phyloP scores from a whole-genome alignment of 2,888 invertebrate genomes.

The Agrochola litura region DNA sequence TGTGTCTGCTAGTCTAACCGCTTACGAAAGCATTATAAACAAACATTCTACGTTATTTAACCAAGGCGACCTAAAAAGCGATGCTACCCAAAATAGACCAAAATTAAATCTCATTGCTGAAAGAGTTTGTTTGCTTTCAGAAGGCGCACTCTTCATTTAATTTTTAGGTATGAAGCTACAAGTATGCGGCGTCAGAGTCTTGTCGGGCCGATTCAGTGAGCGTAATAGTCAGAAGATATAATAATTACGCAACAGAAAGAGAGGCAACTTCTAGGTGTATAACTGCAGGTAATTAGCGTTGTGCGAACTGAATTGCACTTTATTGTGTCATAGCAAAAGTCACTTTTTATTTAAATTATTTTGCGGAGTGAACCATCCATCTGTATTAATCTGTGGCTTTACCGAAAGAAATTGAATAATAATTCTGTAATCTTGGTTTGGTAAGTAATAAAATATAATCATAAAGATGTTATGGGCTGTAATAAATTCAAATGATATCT shows the following conservation, averaged over 20 bases:
- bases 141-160: no score
- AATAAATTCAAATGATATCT: slow-evolving; percentile 28
- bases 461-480: slow-evolving; percentile 22
- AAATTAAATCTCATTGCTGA: slow-evolving; percentile 23
- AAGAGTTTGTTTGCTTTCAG: neutral
- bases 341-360: no score
- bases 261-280: no score
- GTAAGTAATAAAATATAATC: slow-evolving; percentile 29
- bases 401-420: neutral
- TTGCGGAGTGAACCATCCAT: no score
- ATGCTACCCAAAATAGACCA: slow-evolving; percentile 13
- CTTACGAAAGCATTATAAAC: slow-evolving; percentile 26
- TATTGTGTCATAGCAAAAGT: no score
- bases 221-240: no score
- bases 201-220: no score
- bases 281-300: no score
- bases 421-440: neutral
- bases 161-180: no score
- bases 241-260: no score
- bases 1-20: slow-evolving; percentile 19
- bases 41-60: slow-evolving; percentile 32
- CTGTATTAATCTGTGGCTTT: neutral
- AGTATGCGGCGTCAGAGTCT: no score
- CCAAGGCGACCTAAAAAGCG: slow-evolving; percentile 32
- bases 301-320: no score